Conservation (phyloP, 2,888 invertebrate genomes). For the Parnassius smintheus region DNA sequence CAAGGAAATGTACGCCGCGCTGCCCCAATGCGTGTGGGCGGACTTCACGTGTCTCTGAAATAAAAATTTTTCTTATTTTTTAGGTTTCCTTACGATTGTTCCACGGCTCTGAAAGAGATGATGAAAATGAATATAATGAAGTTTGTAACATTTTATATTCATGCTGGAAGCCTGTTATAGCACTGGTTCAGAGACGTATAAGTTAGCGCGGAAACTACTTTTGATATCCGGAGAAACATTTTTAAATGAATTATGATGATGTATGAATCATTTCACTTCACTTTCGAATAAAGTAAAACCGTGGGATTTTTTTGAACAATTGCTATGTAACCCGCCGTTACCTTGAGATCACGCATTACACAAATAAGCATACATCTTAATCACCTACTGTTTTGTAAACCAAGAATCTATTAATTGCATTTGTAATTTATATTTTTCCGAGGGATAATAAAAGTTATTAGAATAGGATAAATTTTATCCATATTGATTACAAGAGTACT, state of each 20-base stretch:
- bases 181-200: neutral
- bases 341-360: slow-evolving; percentile 17
- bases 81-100: too few relatives aligned
- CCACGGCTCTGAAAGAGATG: too few relatives aligned
- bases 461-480: too few relatives aligned
- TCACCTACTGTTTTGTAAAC: neutral
- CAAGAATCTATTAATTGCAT: neutral
- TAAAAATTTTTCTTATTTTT: too few relatives aligned
- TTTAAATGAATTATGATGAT: slow-evolving; percentile 34
- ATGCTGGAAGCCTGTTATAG: neutral
- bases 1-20: too few relatives aligned
- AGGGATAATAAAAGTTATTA: too few relatives aligned
- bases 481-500: too few relatives aligned
- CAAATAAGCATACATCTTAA: slow-evolving; percentile 19
- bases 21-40: too few relatives aligned
- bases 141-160: neutral
- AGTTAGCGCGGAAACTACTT: slow-evolving; percentile 13
- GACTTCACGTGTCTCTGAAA: too few relatives aligned
- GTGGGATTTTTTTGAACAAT: slow-evolving; percentile 65
- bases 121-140: too few relatives aligned
- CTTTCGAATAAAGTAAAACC: slow-evolving; percentile 75
- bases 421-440: neutral
- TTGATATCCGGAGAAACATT: neutral
- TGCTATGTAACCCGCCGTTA: slow-evolving; percentile 1
- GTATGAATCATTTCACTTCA: slow-evolving; percentile 56